Base-by-base conservation (phyloP, 2,797 vertebrate genomes). In the Fundulus diaphanus region DNA sequence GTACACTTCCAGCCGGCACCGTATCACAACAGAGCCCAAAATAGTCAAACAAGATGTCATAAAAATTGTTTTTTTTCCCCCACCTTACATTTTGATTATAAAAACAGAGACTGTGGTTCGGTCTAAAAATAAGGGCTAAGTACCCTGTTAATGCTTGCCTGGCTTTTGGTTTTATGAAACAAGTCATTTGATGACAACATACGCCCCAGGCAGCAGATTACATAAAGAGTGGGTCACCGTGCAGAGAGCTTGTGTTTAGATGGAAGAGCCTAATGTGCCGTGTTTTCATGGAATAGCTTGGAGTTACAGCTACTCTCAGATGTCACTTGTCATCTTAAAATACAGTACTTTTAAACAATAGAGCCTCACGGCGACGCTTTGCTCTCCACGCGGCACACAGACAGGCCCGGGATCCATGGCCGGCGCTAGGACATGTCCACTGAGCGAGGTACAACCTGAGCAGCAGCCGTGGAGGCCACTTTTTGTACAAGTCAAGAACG, bases 91-190 rank as follows among this genome's bases (percentile, higher is more conserved):
- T 80, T 73, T 86, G 73, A 61, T 29, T 5, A 67, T 84, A 85
- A 83, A 87, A 84, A 87, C 3, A 3, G 27, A 70, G 31, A 27
- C 31, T 79, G 77, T 57, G 78, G 51, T 89, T 93, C 93, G 94
- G 92, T 95, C 76, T 71, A 85, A 71, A 81, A 88, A 89, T 88
- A 92, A 93, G 92, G 90, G 92, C 90, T 94, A 70, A 78, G 72
- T 49, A 40, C 15, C 51, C 31, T 18, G 59, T 79, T 77, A 79
- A 82, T 86, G 80, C 65, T 84, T 12, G 72, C 65, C 78, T 72
- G 59, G 79, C 59, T 77, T 87, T 84, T 52, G 69, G 52, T 63
- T 73, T 84, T 70, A 74, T 76, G 65, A 80, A 85, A 78, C 31
- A 74, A 72, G 70, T 82, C 72, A 73, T 83, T 13, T 79, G 73